phyloP scores from a whole-genome alignment of 1,140 invertebrate genomes.

The Meloidogyne floridensis region DNA sequence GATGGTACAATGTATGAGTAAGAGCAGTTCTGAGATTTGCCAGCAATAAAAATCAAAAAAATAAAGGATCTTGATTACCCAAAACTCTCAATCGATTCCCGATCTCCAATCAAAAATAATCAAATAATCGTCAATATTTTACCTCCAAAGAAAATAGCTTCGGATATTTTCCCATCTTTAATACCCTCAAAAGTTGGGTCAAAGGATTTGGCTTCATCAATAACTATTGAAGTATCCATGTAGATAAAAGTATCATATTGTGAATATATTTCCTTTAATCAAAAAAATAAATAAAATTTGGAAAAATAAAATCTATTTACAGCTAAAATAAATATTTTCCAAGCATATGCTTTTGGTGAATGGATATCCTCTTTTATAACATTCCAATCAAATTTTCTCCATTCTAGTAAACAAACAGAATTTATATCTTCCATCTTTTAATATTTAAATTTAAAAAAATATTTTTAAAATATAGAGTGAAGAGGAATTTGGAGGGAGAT shows the following conservation, averaged over 20 bases:
- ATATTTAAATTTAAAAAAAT: not conserved
- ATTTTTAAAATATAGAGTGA: too few species aligned
- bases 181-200: too few species aligned
- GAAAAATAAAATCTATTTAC: not conserved
- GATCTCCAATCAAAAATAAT: not conserved
- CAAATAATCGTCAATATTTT: not conserved
- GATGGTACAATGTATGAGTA: too few species aligned
- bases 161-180: too few species aligned
- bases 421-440: constrained; percentile 4
- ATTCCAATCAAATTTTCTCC: constrained; percentile 11
- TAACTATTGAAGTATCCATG: not conserved
- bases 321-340: constrained; percentile 17
- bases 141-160: not conserved
- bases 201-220: not conserved
- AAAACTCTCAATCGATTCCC: not conserved
- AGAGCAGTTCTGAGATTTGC: too few species aligned
- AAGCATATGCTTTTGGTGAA: not conserved
- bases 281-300: not conserved
- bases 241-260: not conserved
- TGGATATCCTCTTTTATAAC: not conserved
- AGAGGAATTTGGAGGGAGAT: too few species aligned
- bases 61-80: too few species aligned
- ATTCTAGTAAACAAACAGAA: not conserved
- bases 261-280: constrained; percentile 5
- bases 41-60: too few species aligned